These are phyloP conservation scores for Tychaedon coryphoeus DNA, from an alignment of 2,113 vertebrate genomes.

Conservation along the genomic window DNA sequence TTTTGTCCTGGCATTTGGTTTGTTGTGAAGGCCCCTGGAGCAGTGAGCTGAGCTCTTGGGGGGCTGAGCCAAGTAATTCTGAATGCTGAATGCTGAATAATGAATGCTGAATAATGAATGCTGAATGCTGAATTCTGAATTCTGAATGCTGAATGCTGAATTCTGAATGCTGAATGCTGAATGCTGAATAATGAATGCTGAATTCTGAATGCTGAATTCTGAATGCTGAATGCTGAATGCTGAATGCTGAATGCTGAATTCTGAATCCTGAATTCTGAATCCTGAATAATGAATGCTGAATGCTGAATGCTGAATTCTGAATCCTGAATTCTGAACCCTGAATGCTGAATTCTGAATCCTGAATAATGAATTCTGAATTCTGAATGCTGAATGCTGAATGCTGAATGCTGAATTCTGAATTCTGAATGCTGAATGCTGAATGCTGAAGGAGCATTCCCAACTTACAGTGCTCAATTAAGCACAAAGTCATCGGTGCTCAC, in stretches of 20 bases:
- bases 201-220: too few species aligned
- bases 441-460: background rate
- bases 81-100: too few species aligned
- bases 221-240: too few species aligned
- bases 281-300: too few species aligned
- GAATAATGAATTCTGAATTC: too few species aligned
- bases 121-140: too few species aligned
- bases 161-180: too few species aligned
- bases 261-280: background rate
- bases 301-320: background rate
- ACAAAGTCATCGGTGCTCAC: accelerated
- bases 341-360: background rate
- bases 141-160: background rate
- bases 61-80: background rate
- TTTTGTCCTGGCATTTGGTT: background rate
- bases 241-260: background rate
- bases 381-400: background rate
- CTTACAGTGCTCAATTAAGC: background rate
- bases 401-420: too few species aligned
- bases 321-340: too few species aligned
- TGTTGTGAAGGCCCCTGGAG: background rate
- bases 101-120: too few species aligned
- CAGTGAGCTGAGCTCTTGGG: accelerated
- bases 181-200: background rate
- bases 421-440: background rate